Conservation (phyloP, 2,888 invertebrate genomes). For the Rutpela maculata region DNA sequence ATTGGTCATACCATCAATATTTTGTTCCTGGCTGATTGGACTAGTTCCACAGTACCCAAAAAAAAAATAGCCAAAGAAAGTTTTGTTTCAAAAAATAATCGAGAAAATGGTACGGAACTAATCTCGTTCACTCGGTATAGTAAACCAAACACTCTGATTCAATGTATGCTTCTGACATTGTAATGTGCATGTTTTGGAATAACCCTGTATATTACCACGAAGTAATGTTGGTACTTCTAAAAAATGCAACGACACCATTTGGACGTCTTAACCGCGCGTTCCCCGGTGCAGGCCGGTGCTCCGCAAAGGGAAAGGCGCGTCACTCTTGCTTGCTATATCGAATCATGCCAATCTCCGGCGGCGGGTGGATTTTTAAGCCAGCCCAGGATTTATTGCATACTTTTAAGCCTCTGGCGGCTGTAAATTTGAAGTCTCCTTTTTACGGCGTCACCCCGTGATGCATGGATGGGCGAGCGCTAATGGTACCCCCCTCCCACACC, state of each 20-base stretch:
- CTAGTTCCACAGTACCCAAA: too few species aligned
- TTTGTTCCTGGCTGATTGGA: too few species aligned
- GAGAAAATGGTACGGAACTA: too few species aligned
- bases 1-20: too few species aligned
- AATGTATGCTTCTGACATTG: too few species aligned
- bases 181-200: too few species aligned
- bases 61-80: too few species aligned
- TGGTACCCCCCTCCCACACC: constrained; percentile 54
- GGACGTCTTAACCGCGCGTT: not conserved
- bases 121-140: too few species aligned
- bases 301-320: constrained; percentile 27
- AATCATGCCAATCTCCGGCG: constrained; percentile 58
- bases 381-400: constrained; percentile 74
- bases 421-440: constrained; percentile 73
- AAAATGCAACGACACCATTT: not conserved
- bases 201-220: too few species aligned
- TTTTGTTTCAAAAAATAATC: too few species aligned
- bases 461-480: constrained; percentile 68
- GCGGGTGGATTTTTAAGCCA: constrained; percentile 72
- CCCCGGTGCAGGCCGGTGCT: not conserved
- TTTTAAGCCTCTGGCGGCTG: constrained; percentile 74
- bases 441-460: constrained; percentile 69
- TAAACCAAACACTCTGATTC: too few species aligned
- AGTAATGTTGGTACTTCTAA: not conserved
- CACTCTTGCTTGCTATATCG: constrained; percentile 47